These are phyloP conservation scores for Cisticola juncidis DNA, from an alignment of 2,113 vertebrate genomes.

Conservation along the genomic window DNA sequence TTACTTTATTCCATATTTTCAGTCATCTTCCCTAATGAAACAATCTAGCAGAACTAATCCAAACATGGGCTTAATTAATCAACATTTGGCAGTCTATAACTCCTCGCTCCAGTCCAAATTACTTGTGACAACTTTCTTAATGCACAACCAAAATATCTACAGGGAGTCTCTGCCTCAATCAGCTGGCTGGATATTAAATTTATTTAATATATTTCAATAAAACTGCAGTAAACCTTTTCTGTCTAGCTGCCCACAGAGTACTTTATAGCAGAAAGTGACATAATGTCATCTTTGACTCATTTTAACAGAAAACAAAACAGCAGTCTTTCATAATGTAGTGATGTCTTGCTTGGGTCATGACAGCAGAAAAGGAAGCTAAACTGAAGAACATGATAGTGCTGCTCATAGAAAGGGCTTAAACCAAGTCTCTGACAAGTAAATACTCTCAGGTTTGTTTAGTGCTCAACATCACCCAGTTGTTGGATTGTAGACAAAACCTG, in stretches of 20 bases:
- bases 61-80: constrained; percentile 85
- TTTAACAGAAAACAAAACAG: neutral
- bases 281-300: constrained; percentile 46
- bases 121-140: constrained; percentile 83
- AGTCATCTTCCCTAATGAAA: constrained; percentile 80
- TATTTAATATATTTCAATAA: constrained; percentile 68
- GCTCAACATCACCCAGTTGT: neutral
- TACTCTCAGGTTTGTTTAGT: neutral
- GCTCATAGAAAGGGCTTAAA: neutral
- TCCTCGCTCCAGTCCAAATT: constrained; percentile 68
- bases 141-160: constrained; percentile 65
- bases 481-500: neutral
- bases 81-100: constrained; percentile 78
- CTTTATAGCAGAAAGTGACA: constrained; percentile 46
- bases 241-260: neutral
- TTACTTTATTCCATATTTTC: constrained; percentile 68
- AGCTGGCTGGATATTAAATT: constrained; percentile 38
- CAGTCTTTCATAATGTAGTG: neutral
- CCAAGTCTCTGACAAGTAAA: neutral
- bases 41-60: constrained; percentile 83
- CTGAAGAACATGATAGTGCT: neutral
- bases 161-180: constrained; percentile 48
- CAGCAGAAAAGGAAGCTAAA: neutral
- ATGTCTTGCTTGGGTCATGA: neutral
- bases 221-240: constrained; percentile 52